A percentile compares a stretch with the other conserved stretches of the same genome.
These are phyloP conservation scores for Calonectris borealis DNA, from an alignment of 2,113 vertebrate species.

Conservation along the genomic window DNA sequence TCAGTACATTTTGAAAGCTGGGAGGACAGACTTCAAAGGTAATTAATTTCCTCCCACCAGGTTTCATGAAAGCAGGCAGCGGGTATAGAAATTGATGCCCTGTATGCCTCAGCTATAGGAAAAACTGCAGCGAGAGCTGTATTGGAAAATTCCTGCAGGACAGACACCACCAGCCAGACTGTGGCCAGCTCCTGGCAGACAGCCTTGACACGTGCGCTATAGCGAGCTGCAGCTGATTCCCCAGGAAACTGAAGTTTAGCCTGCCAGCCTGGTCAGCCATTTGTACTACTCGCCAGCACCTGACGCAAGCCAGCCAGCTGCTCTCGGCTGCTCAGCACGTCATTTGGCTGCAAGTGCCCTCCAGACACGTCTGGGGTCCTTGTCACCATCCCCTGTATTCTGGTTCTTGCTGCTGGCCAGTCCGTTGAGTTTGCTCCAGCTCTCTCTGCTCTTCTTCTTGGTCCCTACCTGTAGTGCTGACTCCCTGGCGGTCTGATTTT, in stretches of 20 bases:
- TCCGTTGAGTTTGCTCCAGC: background rate
- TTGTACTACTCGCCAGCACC: background rate
- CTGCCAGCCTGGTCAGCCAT: background rate
- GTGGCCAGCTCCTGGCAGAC: background rate
- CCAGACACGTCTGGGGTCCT: background rate
- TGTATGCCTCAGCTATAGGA: background rate
- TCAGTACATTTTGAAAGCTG: background rate
- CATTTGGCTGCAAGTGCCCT: background rate
- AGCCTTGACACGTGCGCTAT: rapidly evolving
- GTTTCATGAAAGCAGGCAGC: background rate
- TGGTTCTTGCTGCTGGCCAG: background rate
- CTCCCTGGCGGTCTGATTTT: background rate
- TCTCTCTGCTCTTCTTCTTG: background rate
- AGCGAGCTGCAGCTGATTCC: background rate
- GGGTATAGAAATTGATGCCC: background rate
- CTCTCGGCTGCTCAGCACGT: background rate
- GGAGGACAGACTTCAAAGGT: background rate
- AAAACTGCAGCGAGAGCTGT: background rate
- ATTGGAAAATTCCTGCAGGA: background rate
- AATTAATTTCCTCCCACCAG: background rate
- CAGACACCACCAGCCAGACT: background rate
- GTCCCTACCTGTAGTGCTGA: background rate
- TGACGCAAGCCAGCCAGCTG: background rate
- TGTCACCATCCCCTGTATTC: background rate
- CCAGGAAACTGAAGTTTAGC: background rate